Base-by-base conservation (phyloP, 2,113 vertebrate genomes). In the Hymenochirus boettgeri region DNA sequence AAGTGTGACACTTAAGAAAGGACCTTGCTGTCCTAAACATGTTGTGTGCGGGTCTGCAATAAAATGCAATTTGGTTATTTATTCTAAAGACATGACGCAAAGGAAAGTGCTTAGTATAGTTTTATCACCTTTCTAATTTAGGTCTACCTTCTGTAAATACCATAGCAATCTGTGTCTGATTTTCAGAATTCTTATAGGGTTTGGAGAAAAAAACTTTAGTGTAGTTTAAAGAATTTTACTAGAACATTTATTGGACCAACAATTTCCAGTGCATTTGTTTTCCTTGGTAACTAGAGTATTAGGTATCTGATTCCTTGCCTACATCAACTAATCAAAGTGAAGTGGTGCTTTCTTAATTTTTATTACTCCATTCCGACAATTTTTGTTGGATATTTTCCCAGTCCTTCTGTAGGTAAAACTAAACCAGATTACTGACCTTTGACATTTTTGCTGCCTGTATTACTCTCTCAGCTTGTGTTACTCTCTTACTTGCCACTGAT, bases 381-480 rank as follows among this genome's bases (percentile, higher is more conserved):
- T 69, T 69, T 21, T 69, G 31, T 69, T 69, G 65, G 65, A 69
- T 29, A 53, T 60, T 53, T 45, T 69, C 65, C 65, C 65, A 69
- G 57, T 45, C 33, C 47, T 53, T 60, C 22, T 13, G n/a, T 60
- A 60, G 51, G 37, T 29, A 69, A 52, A 19, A 21, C 46, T 69
- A 45, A 53, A 60, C 25, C 65, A 60, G 15, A 53, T 52, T 60
- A 60, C 45, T 60, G 65, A 69, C 57, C 57, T 53, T 67, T 67
- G 46, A 52, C 64, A 59, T 45, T 19, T 9, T 13, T 18, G n/a
- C 63, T 66, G 63, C 45, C 55, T 37, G 55, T 35, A 33, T 67
- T 59, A 52, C 56, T 21, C 23, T 45, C 23, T 7, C 12, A 47
- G 10, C 5, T 27, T 35, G 25, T 42, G 17, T 29, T 57, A n/a